phyloP scores from a whole-genome alignment of 2,888 invertebrate species.

The Caenorhabditis sinica region DNA sequence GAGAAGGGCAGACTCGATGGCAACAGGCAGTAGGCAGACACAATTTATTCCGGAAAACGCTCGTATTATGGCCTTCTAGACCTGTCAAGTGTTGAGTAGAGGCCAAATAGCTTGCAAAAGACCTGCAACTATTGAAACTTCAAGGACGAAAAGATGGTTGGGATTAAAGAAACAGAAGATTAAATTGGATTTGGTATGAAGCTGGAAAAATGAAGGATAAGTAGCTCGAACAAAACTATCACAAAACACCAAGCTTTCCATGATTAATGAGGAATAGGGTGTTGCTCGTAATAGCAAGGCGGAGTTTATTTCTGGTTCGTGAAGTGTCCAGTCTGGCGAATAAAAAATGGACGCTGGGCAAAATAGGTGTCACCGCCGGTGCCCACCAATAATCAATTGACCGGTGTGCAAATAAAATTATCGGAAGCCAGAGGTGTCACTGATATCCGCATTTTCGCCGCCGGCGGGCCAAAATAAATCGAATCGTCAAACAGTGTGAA shows the following conservation, averaged over 20 bases:
- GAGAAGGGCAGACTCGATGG: conserved; percentile 36
- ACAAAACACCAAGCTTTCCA: background rate
- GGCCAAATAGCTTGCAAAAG: conserved; percentile 33
- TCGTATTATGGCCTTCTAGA: conserved; percentile 57
- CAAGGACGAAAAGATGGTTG: conserved; percentile 1
- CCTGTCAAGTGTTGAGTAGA: conserved; percentile 55
- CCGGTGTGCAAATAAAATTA: conserved; percentile 55
- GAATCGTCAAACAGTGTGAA: conserved; percentile 45
- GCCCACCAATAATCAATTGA: conserved; percentile 59
- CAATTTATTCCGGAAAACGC: conserved; percentile 67
- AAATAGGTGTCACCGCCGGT: conserved; percentile 23
- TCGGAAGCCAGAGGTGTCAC: conserved; percentile 61
- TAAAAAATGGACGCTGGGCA: too few species aligned
- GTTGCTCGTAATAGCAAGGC: conserved; percentile 29
- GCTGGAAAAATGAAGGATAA: too few species aligned
- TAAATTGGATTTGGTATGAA: background rate
- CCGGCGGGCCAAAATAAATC: conserved; percentile 63
- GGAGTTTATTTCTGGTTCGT: conserved; percentile 46
- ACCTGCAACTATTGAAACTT: conserved; percentile 43
- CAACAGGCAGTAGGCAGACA: conserved; percentile 52
- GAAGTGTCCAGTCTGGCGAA: conserved; percentile 2
- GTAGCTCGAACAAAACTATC: background rate
- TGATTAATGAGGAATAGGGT: conserved; percentile 30
- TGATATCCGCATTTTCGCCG: conserved; percentile 65
- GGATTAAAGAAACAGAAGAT: conserved; percentile 14